These are phyloP conservation scores for Piezodorus guildinii DNA, from an alignment of 1,140 invertebrate genomes.

Conservation along the genomic window DNA sequence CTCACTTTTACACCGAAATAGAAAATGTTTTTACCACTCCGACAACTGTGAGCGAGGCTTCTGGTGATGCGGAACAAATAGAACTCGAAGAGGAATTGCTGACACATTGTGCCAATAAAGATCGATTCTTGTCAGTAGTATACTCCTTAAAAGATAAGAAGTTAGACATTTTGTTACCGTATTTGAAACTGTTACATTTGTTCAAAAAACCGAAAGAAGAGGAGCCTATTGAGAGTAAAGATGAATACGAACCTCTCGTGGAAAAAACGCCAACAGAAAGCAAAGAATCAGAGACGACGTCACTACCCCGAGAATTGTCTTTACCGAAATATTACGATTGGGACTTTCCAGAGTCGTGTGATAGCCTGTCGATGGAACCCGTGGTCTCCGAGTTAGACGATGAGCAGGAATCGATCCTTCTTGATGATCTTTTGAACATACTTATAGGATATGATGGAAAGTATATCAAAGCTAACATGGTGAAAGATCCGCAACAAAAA, in stretches of 20 bases:
- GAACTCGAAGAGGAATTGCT: too few species aligned
- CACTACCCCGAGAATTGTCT: background rate
- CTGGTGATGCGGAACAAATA: too few species aligned
- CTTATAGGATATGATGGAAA: background rate
- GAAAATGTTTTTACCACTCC: too few species aligned
- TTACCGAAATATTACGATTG: background rate
- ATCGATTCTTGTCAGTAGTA: too few species aligned
- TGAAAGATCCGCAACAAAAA: background rate
- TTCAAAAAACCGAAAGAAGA: too few species aligned
- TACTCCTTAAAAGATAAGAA: too few species aligned
- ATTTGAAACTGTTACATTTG: too few species aligned
- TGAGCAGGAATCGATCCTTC: background rate
- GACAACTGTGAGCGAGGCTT: too few species aligned
- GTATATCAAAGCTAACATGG: background rate
- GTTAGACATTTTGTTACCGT: too few species aligned
- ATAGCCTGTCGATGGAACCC: background rate
- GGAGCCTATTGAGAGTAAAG: too few species aligned
- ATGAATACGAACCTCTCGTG: background rate
- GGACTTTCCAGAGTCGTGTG: background rate
- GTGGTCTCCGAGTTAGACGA: background rate
- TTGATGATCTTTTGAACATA: conserved; percentile 5
- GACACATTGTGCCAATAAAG: too few species aligned
- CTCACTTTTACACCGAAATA: too few species aligned
- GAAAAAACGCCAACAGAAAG: background rate
- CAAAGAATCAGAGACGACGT: background rate